These are phyloP conservation scores for Microcebus ravelobensis DNA, from an alignment of 2,113 vertebrate genomes.

Conservation along the genomic window DNA sequence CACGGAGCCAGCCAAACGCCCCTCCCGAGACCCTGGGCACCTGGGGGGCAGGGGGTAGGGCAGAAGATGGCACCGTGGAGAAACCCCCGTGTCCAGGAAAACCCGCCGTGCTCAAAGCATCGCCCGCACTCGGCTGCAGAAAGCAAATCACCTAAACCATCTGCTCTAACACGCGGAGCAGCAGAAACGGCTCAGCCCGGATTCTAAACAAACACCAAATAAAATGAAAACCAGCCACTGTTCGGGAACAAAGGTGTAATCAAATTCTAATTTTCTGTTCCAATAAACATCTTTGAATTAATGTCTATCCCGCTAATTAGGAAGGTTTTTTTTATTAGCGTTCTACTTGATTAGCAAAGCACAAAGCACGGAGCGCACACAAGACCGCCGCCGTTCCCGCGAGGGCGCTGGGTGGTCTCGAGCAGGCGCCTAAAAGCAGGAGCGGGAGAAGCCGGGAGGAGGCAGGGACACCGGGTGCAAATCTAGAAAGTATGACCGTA, in stretches of 20 bases:
- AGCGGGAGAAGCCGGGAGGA: too few species aligned
- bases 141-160: slow-evolving; percentile 74
- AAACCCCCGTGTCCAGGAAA: slow-evolving; percentile 67
- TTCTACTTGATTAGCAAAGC: slow-evolving; percentile 84
- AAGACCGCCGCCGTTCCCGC: slow-evolving; percentile 57
- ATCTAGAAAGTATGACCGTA: too few species aligned
- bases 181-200: slow-evolving; percentile 55
- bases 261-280: slow-evolving; percentile 83
- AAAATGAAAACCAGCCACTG: slow-evolving; percentile 75
- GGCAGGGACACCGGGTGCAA: too few species aligned
- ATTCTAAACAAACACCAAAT: slow-evolving; percentile 76
- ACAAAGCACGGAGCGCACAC: slow-evolving; percentile 75
- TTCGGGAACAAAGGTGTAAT: slow-evolving; percentile 84
- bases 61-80: slow-evolving; percentile 56
- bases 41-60: fast-evolving
- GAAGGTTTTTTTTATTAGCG: slow-evolving; percentile 79
- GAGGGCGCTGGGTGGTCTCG: slow-evolving; percentile 49
- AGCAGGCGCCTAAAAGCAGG: slow-evolving; percentile 37
- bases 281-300: slow-evolving; percentile 82
- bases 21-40: neutral
- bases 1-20: slow-evolving; percentile 30
- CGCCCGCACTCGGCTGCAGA: slow-evolving; percentile 66
- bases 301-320: slow-evolving; percentile 80
- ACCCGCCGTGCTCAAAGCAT: slow-evolving; percentile 50
- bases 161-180: slow-evolving; percentile 73